These are phyloP conservation scores for Dolichotis patagonum DNA, from an alignment of 2,113 vertebrate genomes.

Conservation along the genomic window DNA sequence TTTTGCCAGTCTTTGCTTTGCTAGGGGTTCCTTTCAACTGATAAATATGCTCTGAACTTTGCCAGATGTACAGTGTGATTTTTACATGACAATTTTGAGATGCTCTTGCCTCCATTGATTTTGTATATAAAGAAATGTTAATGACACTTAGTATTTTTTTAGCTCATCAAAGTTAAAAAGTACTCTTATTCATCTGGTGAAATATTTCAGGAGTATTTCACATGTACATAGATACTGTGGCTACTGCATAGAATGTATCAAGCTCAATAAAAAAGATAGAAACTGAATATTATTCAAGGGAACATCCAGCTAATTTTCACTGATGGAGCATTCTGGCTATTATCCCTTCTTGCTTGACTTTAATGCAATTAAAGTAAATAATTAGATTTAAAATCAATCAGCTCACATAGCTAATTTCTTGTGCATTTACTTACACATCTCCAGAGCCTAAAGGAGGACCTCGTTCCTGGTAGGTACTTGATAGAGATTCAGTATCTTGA, in stretches of 20 bases:
- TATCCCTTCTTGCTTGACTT: neutral
- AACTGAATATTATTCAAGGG: neutral
- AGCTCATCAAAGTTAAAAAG: conserved; percentile 29
- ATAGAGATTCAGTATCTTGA: neutral
- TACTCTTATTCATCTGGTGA: neutral
- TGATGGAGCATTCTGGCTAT: neutral
- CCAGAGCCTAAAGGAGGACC: neutral
- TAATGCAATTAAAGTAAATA: conserved; percentile 19
- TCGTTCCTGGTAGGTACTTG: neutral
- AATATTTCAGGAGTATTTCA: conserved; percentile 18
- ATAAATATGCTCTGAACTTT: neutral
- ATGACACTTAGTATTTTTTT: neutral
- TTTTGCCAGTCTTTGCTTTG: neutral
- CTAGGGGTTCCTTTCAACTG: neutral
- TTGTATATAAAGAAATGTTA: conserved; percentile 40
- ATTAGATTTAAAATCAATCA: neutral
- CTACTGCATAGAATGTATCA: neutral
- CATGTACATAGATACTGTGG: neutral
- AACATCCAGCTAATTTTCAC: neutral
- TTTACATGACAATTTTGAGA: conserved; percentile 7
- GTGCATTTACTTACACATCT: neutral
- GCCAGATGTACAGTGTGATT: neutral
- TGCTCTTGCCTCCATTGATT: neutral
- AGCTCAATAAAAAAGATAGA: neutral
- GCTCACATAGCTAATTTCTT: neutral